Evolutionary conservation across 2,113 vertebrate genomes (phyloP).

Genomic region (Odocoileus hemionus): DNA sequence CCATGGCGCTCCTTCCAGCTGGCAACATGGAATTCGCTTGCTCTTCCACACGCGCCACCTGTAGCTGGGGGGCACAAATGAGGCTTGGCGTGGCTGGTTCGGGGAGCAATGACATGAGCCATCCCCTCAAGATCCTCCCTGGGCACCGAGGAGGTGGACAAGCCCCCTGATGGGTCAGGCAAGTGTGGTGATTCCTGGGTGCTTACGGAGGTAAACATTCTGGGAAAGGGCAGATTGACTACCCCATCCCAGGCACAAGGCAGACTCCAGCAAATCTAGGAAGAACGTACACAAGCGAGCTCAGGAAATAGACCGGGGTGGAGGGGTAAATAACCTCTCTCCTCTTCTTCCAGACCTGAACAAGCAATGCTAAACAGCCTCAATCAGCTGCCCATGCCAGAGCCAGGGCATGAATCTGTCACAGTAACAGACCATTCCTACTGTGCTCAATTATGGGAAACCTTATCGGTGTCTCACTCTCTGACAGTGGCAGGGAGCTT

Average conservation of each 20-base stretch:
- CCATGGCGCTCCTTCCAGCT: not conserved
- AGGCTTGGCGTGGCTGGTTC: not conserved
- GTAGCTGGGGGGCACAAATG: not conserved
- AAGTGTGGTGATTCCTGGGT: not conserved
- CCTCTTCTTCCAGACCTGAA: not conserved
- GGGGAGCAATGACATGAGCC: not conserved
- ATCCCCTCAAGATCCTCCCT: not conserved
- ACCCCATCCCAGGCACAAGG: not conserved
- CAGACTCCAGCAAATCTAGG: not conserved
- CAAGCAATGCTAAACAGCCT: not conserved
- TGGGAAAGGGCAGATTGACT: not conserved
- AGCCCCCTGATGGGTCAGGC: not conserved
- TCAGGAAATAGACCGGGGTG: not conserved
- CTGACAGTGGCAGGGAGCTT: not conserved
- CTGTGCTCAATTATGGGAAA: not conserved
- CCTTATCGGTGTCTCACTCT: not conserved
- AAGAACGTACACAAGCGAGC: not conserved
- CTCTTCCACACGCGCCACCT: not conserved
- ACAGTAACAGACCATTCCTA: not conserved
- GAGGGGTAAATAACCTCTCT: not conserved
- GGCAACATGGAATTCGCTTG: not conserved
- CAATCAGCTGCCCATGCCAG: not conserved
- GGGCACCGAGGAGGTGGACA: not conserved
- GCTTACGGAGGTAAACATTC: not conserved
- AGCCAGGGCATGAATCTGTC: not conserved